phyloP scores from a whole-genome alignment of 2,113 vertebrate species.

The Tenrec ecaudatus region DNA sequence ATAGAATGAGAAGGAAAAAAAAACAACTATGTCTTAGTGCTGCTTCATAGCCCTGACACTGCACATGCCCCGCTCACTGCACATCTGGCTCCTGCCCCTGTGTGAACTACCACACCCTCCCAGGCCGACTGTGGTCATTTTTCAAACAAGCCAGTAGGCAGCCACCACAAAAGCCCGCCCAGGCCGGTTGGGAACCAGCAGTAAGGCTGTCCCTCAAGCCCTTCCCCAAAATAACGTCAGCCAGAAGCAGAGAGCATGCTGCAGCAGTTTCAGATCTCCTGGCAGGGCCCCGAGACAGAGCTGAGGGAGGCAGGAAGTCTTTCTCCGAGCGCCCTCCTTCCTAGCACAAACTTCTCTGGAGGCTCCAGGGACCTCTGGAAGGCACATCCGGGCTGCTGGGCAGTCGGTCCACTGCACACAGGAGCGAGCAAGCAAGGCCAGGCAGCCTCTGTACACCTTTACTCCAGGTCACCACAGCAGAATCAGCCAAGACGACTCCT shows the following conservation, averaged over 20 bases:
- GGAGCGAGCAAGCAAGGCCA: too few species aligned
- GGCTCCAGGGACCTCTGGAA: too few species aligned
- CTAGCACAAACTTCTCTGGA: slow-evolving; percentile 24
- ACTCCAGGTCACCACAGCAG: too few species aligned
- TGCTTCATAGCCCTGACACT: too few species aligned
- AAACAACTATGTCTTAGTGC: too few species aligned
- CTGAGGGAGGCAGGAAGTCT: slow-evolving; percentile 39
- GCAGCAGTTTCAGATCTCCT: slow-evolving; percentile 80
- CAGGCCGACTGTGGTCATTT: background rate
- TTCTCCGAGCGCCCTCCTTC: background rate
- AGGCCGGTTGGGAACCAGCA: slow-evolving; percentile 54
- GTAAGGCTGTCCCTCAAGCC: slow-evolving; percentile 1
- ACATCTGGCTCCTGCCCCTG: slow-evolving; percentile 74
- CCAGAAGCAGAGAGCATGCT: slow-evolving; percentile 64
- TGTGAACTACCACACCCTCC: slow-evolving; percentile 40
- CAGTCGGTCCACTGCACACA: too few species aligned
- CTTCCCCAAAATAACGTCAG: slow-evolving; percentile 74
- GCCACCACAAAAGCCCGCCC: slow-evolving; percentile 26
- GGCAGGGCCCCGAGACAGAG: slow-evolving; percentile 65
- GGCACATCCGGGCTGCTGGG: too few species aligned
- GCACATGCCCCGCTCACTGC: background rate
- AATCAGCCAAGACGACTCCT: too few species aligned
- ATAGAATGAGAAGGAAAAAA: slow-evolving; percentile 44
- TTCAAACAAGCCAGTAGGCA: slow-evolving; percentile 41
- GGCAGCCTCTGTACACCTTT: too few species aligned